Evolutionary conservation across 30 jellyfish, hydroid and myxozoan genomes (phyloP).

Genomic region (Cassiopea xamachana): DNA sequence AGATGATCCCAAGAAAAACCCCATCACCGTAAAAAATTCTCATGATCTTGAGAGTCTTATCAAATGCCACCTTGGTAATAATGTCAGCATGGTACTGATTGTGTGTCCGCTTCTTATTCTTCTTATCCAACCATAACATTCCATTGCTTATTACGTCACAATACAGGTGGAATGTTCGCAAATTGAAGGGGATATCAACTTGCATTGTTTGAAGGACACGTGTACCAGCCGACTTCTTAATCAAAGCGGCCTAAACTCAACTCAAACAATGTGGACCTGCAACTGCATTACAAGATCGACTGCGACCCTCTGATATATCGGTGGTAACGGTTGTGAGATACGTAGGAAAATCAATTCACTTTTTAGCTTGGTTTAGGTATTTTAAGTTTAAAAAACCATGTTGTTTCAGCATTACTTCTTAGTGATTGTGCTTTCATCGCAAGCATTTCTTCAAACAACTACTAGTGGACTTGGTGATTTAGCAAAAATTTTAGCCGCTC

Average conservation of each 20-base stretch:
- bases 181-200: neutral
- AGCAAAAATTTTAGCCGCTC: conserved; percentile 71
- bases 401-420: neutral
- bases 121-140: neutral
- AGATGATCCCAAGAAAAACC: too few relatives aligned
- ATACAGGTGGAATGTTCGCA: neutral
- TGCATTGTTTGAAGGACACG: conserved; percentile 12
- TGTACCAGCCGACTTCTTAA: neutral
- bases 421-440: neutral
- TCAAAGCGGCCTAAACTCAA: neutral
- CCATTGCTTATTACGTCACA: neutral
- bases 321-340: neutral
- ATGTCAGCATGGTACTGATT: too few relatives aligned
- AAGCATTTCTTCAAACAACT: neutral
- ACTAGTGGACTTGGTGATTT: conserved; percentile 77
- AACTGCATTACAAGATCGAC: neutral
- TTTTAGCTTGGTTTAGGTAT: neutral
- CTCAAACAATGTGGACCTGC: neutral
- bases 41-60: too few relatives aligned
- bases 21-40: too few relatives aligned
- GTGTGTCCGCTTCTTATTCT: neutral
- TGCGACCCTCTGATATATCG: neutral
- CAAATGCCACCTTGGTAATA: too few relatives aligned
- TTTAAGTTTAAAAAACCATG: neutral
- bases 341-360: neutral